Evolutionary conservation across 2,113 vertebrate species (phyloP), one percentile per base, ranked within the genome.

Genomic region (Siniperca chuatsi): DNA sequence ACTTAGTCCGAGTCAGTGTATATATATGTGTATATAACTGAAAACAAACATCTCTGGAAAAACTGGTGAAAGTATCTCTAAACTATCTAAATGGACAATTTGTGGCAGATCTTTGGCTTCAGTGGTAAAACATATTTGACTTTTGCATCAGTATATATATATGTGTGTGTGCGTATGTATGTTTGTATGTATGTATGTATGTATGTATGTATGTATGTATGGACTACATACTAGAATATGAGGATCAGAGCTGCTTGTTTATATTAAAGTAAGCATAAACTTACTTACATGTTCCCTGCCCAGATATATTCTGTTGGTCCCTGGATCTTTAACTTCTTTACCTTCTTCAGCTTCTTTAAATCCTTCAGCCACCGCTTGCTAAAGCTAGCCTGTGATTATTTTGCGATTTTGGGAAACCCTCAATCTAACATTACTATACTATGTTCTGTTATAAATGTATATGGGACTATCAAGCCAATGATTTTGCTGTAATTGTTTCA

Each of bases 81-180:
- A 13, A 48, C 16, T 52, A 21, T 42, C 29, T 12, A 44, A 57
- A 23, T 40, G 18, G 46, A 42, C 2, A 6, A 42, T 52, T 25
- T 37, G 71, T 42, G 71, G 75, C 82, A 55, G 42, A 72, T 90
- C 91, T 94, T 93, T 93, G 93, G 91, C 81, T 79, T 83, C 40
- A 78, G 18, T 66, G 16, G 21, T 84, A 29, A 79, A 85, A 62
- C 35, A 6, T 15, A 9, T 71, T 58, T 70, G 35, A 67, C 23
- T 70, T 81, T 85, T 87, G 46, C 25, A 71, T 87, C 60, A 61
- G 40, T 58, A 20, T 54, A 8, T 37, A 37, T 37, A 37, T 37
- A 37, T 4, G 35, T 37, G 35, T 37, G 35, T 37, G 35, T 37
- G 35, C 4, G 35, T 37, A 5, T 37, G 35, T 37, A 5, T 37